Percentiles rank a stretch among this genome's conserved stretches.
Conservation (phyloP, 2,888 invertebrate genomes). For the Ischnus inquisitorius region DNA sequence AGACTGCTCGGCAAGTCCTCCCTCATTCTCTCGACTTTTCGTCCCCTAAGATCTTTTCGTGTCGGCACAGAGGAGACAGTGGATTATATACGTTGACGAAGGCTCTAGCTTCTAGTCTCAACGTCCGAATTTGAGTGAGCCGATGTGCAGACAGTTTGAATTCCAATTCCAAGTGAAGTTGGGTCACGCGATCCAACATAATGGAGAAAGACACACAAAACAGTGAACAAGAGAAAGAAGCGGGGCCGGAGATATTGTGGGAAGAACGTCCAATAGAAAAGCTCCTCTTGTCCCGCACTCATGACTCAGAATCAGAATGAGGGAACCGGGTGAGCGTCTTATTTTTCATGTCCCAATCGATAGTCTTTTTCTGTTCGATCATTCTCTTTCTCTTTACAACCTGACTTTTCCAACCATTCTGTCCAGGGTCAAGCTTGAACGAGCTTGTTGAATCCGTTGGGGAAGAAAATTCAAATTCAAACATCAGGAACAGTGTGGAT, state of each 20-base stretch:
- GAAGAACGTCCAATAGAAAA: constrained; percentile 3
- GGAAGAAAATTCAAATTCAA: constrained; percentile 63
- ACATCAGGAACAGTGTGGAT: constrained; percentile 45
- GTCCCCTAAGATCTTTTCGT: constrained; percentile 22
- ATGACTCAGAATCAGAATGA: not conserved
- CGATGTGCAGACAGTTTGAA: constrained; percentile 23
- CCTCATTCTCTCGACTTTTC: constrained; percentile 28
- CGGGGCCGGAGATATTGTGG: not conserved
- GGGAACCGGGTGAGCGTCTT: constrained; percentile 24
- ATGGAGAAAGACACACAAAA: not conserved
- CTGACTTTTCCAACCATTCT: constrained; percentile 15
- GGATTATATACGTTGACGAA: constrained; percentile 40
- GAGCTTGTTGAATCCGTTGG: constrained; percentile 26
- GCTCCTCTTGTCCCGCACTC: not conserved
- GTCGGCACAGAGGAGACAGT: constrained; percentile 24
- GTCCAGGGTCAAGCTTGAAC: constrained; percentile 48
- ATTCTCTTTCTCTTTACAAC: constrained; percentile 23
- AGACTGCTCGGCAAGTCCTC: constrained; percentile 44
- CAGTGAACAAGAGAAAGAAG: constrained; percentile 17
- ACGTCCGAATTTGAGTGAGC: not conserved
- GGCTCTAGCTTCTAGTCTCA: constrained; percentile 5
- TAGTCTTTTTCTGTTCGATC: constrained; percentile 5
- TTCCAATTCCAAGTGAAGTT: constrained; percentile 22
- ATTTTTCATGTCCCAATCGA: constrained; percentile 28
- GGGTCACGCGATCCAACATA: not conserved